Evolutionary conservation across 2,113 vertebrate genomes (phyloP), one percentile per base, ranked within the genome.

Genomic region (Pelecanus crispus): DNA sequence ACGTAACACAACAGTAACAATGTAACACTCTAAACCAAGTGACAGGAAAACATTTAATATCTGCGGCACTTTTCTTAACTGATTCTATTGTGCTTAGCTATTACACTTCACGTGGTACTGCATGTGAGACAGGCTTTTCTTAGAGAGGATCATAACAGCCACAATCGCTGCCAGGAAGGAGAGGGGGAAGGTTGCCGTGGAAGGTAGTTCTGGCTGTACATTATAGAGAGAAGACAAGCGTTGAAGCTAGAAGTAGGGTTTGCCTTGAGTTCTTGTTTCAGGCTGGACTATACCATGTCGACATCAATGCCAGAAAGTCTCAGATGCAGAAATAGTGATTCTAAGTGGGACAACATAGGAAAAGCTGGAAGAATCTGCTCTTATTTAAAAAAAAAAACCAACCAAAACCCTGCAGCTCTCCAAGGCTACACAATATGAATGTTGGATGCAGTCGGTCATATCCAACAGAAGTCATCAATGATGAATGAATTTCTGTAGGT

Each of bases 221-320:
- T 58, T 50, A 11, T 9, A 61, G 49, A 21, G 6, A 16, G 63
- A 70, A 92, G 7, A 7, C 4, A 25, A 84, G 4, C 5, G 1
- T 2, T 62, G 55, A 62, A 87, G 49, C 50, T 77, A 55, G 25
- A 80, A 72, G 32, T 13, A 11, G n/a, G 42, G 14, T 53, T 87
- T 92, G 52, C 13, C 53, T 75, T 13, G 16, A 66, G 36, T 70
- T 87, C 70, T 90, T 53, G 6, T 81, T 66, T 87, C 56, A 82
- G 70, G 29, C 31, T 79, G 29, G 56, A 3, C 58, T 68, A 0
- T 21, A 20, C 44, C 53, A 44, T 1, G 0, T 47, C 24, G 34
- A 24, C 32, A 10, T 38, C 62, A 36, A 11, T 24, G 34, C 18
- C 65, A 44, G 40, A 40, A 13, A 59, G 32, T 7, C 78, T 90